These are phyloP conservation scores for Saccostrea cuccullata DNA, from an alignment of 1,140 invertebrate genomes.

Conservation along the genomic window DNA sequence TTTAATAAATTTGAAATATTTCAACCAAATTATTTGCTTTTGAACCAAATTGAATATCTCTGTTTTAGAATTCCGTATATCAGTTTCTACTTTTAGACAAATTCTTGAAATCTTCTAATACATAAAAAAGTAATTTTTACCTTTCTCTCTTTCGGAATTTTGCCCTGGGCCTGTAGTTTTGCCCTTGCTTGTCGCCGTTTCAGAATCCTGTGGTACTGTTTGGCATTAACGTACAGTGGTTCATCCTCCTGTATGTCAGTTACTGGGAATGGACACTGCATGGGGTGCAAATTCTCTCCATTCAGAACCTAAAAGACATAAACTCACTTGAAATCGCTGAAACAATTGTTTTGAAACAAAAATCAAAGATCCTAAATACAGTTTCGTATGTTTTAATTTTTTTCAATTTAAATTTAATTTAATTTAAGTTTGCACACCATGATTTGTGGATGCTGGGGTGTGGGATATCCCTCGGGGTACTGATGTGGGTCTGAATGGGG, in stretches of 20 bases:
- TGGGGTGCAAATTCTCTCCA: slow-evolving; percentile 50
- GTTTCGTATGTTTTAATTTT: no score
- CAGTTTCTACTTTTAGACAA: background rate
- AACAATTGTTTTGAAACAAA: no score
- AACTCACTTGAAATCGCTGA: background rate
- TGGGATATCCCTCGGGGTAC: background rate
- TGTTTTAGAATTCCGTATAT: background rate
- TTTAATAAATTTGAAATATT: background rate
- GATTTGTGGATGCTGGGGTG: slow-evolving; percentile 41
- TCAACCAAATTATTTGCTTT: background rate
- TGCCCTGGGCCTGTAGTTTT: slow-evolving; percentile 82
- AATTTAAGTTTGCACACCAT: slow-evolving; percentile 19
- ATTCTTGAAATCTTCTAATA: no score
- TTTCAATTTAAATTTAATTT: no score
- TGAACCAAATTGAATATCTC: background rate
- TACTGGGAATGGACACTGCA: slow-evolving; percentile 76
- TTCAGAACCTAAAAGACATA: slow-evolving; percentile 54
- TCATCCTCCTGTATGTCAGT: slow-evolving; percentile 80
- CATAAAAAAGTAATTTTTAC: slow-evolving; percentile 79
- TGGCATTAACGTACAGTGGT: slow-evolving; percentile 98
- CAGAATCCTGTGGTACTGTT: slow-evolving; percentile 84
- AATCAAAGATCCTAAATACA: no score
- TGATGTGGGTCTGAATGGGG: background rate
- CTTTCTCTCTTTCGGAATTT: slow-evolving; percentile 97
- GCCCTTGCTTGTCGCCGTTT: slow-evolving; percentile 77